Conservation (phyloP, 1,140 invertebrate genomes). For the Eumaeus atala region DNA sequence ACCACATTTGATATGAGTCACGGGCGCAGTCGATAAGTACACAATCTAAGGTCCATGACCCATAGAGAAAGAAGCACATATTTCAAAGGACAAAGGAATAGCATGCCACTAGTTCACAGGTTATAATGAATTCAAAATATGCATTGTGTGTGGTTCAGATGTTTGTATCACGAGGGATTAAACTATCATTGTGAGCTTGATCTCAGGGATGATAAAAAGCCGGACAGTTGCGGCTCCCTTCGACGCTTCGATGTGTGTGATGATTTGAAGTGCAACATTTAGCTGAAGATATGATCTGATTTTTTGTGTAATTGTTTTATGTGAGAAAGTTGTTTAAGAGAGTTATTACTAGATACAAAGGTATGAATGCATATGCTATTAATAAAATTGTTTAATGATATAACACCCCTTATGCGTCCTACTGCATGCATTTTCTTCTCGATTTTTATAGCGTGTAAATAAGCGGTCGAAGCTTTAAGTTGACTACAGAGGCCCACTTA, state of each 20-base stretch:
- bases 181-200: constrained; percentile 52
- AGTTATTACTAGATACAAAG: too few relatives aligned
- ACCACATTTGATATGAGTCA: constrained; percentile 48
- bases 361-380: too few relatives aligned
- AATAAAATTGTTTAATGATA: too few relatives aligned
- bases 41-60: constrained; percentile 49
- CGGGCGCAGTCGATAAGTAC: constrained; percentile 35
- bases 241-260: constrained; percentile 35
- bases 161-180: constrained; percentile 34
- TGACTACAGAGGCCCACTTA: too few relatives aligned
- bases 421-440: too few relatives aligned
- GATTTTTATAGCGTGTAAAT: too few relatives aligned
- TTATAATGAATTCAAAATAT: constrained; percentile 67
- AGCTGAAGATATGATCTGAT: constrained; percentile 45
- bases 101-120: constrained; percentile 58
- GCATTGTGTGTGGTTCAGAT: constrained; percentile 52
- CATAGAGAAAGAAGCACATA: constrained; percentile 36
- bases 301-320: too few relatives aligned
- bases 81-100: constrained; percentile 53
- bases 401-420: too few relatives aligned
- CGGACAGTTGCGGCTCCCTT: constrained; percentile 44
- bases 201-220: constrained; percentile 46
- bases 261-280: constrained; percentile 58
- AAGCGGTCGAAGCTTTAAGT: too few relatives aligned
- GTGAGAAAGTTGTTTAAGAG: too few relatives aligned